Conservation (phyloP, 2,797 vertebrate species). For the Amblyopsis hoosieri region DNA sequence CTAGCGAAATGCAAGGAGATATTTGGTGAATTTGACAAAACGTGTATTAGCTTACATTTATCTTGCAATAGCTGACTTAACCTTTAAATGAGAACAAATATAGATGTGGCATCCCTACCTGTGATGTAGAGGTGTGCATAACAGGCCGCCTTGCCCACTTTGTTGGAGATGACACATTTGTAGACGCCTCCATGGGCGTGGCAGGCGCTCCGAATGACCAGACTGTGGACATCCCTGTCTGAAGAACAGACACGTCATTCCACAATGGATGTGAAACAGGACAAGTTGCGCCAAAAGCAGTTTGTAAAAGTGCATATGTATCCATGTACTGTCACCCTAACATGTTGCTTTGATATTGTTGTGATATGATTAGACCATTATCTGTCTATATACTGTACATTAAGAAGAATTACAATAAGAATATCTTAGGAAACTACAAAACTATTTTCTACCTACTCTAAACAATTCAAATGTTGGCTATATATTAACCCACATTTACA, state of each 20-base stretch:
- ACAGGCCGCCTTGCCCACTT: slow-evolving; percentile 93
- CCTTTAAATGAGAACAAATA: neutral
- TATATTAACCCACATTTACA: too few relatives aligned
- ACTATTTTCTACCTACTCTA: too few relatives aligned
- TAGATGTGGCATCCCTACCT: slow-evolving; percentile 63
- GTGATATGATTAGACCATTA: too few relatives aligned
- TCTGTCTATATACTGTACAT: too few relatives aligned
- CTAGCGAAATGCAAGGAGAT: too few relatives aligned
- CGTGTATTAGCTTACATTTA: too few relatives aligned
- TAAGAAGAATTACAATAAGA: too few relatives aligned
- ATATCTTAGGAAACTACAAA: too few relatives aligned
- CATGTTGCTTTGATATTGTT: too few relatives aligned
- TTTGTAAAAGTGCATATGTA: neutral
- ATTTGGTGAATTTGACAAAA: too few relatives aligned
- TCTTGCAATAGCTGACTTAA: too few relatives aligned
- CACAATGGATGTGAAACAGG: neutral
- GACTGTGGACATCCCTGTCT: slow-evolving; percentile 93
- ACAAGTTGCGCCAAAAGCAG: slow-evolving; percentile 5
- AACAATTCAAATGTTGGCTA: too few relatives aligned
- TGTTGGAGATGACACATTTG: slow-evolving; percentile 95
- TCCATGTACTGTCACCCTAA: neutral
- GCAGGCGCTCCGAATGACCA: slow-evolving; percentile 85
- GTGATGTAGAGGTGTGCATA: slow-evolving; percentile 94
- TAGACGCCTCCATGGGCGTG: slow-evolving; percentile 92
- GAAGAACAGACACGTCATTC: slow-evolving; percentile 50